phyloP scores from a whole-genome alignment of 2,888 invertebrate genomes.

The Hypercompe scribonia region DNA sequence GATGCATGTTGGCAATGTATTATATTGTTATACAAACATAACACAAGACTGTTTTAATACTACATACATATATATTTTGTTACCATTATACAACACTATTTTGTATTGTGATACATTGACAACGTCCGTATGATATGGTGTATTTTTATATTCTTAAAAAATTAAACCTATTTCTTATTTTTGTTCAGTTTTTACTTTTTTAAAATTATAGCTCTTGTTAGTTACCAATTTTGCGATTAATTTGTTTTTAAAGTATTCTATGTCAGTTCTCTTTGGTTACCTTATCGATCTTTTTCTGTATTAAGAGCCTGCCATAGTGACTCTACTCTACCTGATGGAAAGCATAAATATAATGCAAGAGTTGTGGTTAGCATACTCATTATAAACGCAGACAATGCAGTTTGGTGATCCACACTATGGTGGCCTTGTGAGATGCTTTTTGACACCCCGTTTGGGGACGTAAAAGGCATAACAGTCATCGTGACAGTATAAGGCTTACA shows the following conservation, averaged over 20 bases:
- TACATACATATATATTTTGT: conserved; percentile 36
- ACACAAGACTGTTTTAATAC: conserved; percentile 42
- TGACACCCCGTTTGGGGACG: too few species aligned
- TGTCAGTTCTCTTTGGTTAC: too few species aligned
- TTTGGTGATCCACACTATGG: too few species aligned
- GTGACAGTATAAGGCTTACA: too few species aligned
- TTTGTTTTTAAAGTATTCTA: neutral
- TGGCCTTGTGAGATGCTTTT: too few species aligned
- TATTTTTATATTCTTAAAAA: conserved; percentile 32
- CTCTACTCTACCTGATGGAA: too few species aligned
- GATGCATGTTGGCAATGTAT: conserved; percentile 79
- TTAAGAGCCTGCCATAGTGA: too few species aligned
- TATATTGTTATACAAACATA: conserved; percentile 59
- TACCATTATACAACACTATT: conserved; percentile 47
- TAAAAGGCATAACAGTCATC: too few species aligned
- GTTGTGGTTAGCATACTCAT: too few species aligned
- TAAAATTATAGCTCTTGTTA: neutral
- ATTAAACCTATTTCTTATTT: conserved; percentile 9
- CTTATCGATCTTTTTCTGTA: too few species aligned
- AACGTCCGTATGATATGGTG: conserved; percentile 64
- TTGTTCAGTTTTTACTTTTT: neutral
- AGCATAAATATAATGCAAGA: too few species aligned
- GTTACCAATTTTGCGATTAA: neutral
- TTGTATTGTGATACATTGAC: conserved; percentile 66
- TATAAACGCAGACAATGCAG: too few species aligned